phyloP scores from a whole-genome alignment of 64 coral and sea anemone species.

The Stylophora pistillata region DNA sequence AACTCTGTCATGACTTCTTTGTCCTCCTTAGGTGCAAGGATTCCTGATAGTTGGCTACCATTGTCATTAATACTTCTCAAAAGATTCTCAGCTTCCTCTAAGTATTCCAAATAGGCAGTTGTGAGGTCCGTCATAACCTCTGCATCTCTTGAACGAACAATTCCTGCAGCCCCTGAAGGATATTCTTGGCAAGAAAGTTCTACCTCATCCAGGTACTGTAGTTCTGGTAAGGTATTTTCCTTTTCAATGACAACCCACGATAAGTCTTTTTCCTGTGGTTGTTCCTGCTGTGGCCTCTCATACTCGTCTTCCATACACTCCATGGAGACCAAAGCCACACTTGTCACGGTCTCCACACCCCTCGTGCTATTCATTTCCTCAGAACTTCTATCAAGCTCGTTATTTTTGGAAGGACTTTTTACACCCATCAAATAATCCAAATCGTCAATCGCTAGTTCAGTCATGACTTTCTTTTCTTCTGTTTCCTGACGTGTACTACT shows the following conservation, averaged over 20 bases:
- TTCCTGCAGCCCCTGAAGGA: background rate
- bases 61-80: background rate
- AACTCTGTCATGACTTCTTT: constrained; percentile 37
- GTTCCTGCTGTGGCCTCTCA: background rate
- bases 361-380: background rate
- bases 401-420: background rate
- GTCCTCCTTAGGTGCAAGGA: constrained; percentile 35
- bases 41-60: background rate
- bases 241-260: constrained; percentile 40
- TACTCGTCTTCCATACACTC: constrained; percentile 13
- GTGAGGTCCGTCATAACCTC: constrained; percentile 40
- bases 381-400: background rate
- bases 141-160: background rate
- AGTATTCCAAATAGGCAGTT: constrained; percentile 24
- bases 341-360: constrained; percentile 3
- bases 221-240: background rate
- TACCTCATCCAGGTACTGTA: background rate
- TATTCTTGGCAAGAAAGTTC: background rate
- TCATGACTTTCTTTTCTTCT: constrained; percentile 11
- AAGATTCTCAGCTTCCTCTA: constrained; percentile 36
- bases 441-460: constrained; percentile 3
- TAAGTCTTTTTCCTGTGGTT: constrained; percentile 10
- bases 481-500: background rate
- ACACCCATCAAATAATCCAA: constrained; percentile 24
- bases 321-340: background rate